These are phyloP conservation scores for Chymomyza amoena DNA, from an alignment of 2,888 invertebrate genomes.

Conservation along the genomic window DNA sequence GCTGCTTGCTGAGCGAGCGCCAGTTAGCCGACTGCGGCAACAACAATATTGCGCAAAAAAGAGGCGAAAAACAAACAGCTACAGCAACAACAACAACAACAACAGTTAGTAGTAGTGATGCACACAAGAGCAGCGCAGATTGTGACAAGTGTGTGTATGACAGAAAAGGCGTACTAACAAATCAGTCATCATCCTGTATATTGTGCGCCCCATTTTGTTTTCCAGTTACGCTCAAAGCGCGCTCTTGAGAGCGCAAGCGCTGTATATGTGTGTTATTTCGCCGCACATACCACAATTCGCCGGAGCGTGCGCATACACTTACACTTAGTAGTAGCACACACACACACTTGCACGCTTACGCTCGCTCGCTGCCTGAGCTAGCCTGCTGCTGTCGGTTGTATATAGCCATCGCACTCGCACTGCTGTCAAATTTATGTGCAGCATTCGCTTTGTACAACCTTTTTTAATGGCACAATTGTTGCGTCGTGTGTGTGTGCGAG, in stretches of 20 bases:
- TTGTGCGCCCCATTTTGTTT: conserved; percentile 51
- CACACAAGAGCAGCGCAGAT: conserved; percentile 30
- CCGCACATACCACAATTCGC: conserved; percentile 32
- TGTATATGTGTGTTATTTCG: conserved; percentile 47
- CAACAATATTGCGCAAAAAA: conserved; percentile 47
- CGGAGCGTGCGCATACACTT: conserved; percentile 33
- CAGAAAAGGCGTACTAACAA: conserved; percentile 79
- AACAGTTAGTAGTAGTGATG: conserved; percentile 14
- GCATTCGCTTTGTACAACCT: conserved; percentile 52
- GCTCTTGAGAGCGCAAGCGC: conserved; percentile 55
- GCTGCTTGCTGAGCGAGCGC: conserved; percentile 9
- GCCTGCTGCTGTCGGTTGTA: conserved; percentile 33
- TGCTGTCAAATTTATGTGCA: conserved; percentile 48
- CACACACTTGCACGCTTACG: conserved; percentile 18
- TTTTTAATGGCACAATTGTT: conserved; percentile 77
- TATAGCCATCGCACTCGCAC: conserved; percentile 64
- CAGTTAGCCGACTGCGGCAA: background rate
- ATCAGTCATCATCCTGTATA: conserved; percentile 77
- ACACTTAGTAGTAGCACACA: conserved; percentile 12
- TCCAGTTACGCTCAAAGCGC: conserved; percentile 26
- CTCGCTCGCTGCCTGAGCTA: conserved; percentile 37
- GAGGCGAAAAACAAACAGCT: conserved; percentile 1
- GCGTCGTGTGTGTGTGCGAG: conserved; percentile 51
- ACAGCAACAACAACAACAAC: conserved; percentile 14
- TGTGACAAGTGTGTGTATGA: conserved; percentile 74